Conservation (phyloP, 2,113 vertebrate genomes). For the Patagioenas fasciata region DNA sequence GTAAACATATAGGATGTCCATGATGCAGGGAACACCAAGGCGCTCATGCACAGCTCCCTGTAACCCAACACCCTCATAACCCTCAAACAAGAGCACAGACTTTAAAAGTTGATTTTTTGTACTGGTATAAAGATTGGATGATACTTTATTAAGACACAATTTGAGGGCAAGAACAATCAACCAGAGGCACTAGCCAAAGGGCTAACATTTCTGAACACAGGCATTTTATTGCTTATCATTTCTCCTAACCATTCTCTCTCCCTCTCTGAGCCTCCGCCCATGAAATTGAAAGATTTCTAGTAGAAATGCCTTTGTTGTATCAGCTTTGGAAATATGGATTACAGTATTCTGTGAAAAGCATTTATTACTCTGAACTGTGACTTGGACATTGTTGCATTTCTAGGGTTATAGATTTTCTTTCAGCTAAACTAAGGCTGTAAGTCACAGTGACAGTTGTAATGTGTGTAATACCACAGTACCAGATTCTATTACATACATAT, state of each 20-base stretch:
- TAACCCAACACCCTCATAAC: neutral
- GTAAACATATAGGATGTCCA: accelerated
- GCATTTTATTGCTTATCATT: constrained; percentile 64
- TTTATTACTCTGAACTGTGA: constrained; percentile 84
- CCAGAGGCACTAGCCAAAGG: constrained; percentile 22
- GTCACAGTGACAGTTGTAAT: constrained; percentile 84
- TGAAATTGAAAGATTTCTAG: constrained; percentile 82
- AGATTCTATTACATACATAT: constrained; percentile 86
- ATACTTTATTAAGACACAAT: constrained; percentile 43
- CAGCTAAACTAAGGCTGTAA: constrained; percentile 86
- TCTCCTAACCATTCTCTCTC: constrained; percentile 53
- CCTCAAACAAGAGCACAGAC: neutral
- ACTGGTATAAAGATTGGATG: neutral
- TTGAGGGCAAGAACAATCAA: neutral
- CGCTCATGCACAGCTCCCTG: accelerated
- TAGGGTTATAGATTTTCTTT: constrained; percentile 86
- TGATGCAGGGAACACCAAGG: neutral
- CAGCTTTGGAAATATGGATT: constrained; percentile 84
- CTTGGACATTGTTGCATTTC: constrained; percentile 82
- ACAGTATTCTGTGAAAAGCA: constrained; percentile 82
- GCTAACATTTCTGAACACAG: constrained; percentile 47
- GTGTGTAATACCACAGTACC: constrained; percentile 83
- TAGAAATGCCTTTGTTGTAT: constrained; percentile 80
- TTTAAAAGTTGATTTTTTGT: neutral
- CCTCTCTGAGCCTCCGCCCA: constrained; percentile 68